phyloP scores from a whole-genome alignment of 2,113 vertebrate species.

The Apodemus speciosus region DNA sequence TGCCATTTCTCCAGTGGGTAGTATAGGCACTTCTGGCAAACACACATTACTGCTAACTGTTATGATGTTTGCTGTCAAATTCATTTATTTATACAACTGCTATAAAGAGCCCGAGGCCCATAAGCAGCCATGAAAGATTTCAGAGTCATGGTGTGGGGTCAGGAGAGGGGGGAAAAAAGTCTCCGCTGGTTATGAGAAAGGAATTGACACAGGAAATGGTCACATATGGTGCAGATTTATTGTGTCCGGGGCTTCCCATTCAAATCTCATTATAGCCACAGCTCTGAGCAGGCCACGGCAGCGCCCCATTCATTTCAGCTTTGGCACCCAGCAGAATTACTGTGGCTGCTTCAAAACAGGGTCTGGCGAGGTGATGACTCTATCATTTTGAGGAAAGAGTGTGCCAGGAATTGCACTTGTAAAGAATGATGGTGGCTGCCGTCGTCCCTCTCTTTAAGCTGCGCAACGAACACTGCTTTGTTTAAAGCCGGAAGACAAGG shows the following conservation, averaged over 20 bases:
- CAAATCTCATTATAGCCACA: conserved; percentile 90
- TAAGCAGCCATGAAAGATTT: conserved; percentile 90
- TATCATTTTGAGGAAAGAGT: conserved; percentile 72
- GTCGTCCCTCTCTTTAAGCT: neutral
- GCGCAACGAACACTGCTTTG: neutral
- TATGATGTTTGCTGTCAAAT: conserved; percentile 93
- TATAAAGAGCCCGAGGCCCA: conserved; percentile 87
- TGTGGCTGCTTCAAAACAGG: conserved; percentile 70
- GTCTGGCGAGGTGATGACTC: conserved; percentile 72
- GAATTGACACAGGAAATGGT: conserved; percentile 95
- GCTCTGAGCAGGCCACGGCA: conserved; percentile 84
- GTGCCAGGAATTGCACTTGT: neutral
- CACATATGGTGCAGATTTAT: conserved; percentile 96
- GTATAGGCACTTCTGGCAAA: conserved; percentile 86
- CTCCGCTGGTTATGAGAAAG: conserved; percentile 91
- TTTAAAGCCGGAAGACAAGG: neutral
- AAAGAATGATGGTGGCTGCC: conserved; percentile 36
- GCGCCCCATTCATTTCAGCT: conserved; percentile 82
- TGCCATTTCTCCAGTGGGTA: conserved; percentile 83
- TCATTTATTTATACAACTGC: conserved; percentile 93
- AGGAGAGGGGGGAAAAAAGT: conserved; percentile 84
- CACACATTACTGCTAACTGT: conserved; percentile 88
- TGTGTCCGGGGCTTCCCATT: conserved; percentile 92
- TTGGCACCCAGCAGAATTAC: conserved; percentile 84
- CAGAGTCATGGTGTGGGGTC: conserved; percentile 92